These are phyloP conservation scores for Sitobion miscanthi DNA, from an alignment of 1,140 invertebrate species.

Conservation along the genomic window DNA sequence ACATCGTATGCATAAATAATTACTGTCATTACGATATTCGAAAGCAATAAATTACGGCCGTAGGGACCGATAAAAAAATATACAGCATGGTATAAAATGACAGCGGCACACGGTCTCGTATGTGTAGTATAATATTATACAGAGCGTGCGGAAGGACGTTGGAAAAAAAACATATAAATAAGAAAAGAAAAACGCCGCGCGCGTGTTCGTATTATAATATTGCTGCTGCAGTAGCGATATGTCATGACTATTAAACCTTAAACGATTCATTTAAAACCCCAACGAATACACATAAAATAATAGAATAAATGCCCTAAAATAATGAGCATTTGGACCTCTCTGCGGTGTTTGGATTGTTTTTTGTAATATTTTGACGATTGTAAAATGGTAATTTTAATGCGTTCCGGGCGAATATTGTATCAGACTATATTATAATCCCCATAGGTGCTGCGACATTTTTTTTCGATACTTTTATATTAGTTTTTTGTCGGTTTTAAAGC, in stretches of 20 bases:
- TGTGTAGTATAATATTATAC: background rate
- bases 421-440: no score
- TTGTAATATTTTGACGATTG: background rate
- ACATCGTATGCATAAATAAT: background rate
- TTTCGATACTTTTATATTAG: no score
- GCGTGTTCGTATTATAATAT: background rate
- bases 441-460: no score
- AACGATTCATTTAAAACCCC: background rate
- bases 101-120: background rate
- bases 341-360: background rate
- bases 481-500: no score
- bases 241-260: background rate
- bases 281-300: background rate
- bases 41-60: conserved; percentile 29
- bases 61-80: conserved; percentile 32
- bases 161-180: background rate
- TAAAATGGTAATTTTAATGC: background rate
- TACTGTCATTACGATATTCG: conserved; percentile 35
- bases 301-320: background rate
- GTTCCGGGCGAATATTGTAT: background rate
- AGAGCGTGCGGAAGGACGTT: background rate
- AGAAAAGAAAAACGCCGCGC: background rate
- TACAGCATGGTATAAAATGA: conserved; percentile 3
- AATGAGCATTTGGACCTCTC: background rate
- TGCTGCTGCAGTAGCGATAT: background rate